A percentile compares a stretch with the other conserved stretches of the same genome.
Evolutionary conservation across 2,113 vertebrate genomes (phyloP).

Genomic region (Pongo abelii): DNA sequence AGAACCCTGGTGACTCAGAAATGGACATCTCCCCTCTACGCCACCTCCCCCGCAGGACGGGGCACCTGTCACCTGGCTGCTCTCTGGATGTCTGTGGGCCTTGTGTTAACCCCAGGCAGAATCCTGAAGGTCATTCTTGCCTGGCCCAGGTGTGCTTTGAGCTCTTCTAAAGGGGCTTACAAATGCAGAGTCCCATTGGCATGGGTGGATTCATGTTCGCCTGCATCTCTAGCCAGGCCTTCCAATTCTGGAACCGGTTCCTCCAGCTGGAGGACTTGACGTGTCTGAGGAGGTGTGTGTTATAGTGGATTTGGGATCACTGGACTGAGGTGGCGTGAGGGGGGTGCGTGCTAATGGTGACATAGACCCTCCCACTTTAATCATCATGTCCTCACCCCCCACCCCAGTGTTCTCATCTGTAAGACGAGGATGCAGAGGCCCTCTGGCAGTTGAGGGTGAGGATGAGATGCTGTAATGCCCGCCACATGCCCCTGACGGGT

Average conservation of each 20-base stretch:
- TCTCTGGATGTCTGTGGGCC: background rate
- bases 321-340: background rate
- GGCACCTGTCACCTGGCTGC: background rate
- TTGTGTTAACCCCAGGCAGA: fast-evolving
- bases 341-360: fast-evolving
- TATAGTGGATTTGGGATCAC: background rate
- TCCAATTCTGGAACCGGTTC: background rate
- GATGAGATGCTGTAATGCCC: background rate
- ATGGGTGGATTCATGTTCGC: background rate
- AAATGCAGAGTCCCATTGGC: background rate
- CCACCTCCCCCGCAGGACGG: no score
- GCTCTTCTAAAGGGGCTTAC: background rate
- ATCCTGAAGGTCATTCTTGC: fast-evolving
- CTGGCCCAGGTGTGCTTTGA: background rate
- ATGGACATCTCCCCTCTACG: fast-evolving
- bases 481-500: no score
- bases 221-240: background rate
- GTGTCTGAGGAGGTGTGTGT: background rate
- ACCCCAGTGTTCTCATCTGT: background rate
- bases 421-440: background rate
- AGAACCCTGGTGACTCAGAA: no score
- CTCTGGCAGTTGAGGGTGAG: background rate
- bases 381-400: fast-evolving
- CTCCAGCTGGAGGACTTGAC: background rate
- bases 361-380: fast-evolving